Percentiles rank a stretch among this genome's conserved stretches.
phyloP scores from a whole-genome alignment of 2,888 invertebrate species.

The Periphyllus acericola region DNA sequence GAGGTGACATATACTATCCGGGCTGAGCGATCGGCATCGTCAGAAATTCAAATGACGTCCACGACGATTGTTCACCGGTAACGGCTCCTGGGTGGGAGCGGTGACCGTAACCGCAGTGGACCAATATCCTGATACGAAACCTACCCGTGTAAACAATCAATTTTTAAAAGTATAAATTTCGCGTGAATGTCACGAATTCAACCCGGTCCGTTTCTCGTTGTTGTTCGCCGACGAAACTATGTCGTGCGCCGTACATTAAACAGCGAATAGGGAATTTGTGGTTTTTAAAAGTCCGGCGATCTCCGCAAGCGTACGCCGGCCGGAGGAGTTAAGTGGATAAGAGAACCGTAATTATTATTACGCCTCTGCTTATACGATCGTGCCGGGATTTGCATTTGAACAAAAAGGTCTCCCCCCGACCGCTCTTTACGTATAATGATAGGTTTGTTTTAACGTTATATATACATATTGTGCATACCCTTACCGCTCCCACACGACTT shows the following conservation, averaged over 20 bases:
- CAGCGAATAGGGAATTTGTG: not conserved
- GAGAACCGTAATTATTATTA: slow-evolving; percentile 28
- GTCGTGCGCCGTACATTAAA: not conserved
- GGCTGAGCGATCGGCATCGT: too few species aligned
- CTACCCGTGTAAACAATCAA: not conserved
- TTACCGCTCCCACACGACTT: not conserved
- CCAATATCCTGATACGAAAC: not conserved
- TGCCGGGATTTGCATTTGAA: not conserved
- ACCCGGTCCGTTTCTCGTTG: not conserved
- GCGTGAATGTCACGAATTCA: not conserved
- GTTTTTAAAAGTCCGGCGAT: not conserved
- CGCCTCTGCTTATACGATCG: not conserved
- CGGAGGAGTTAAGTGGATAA: slow-evolving; percentile 8
- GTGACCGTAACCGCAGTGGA: not conserved
- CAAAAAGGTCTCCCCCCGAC: not conserved
- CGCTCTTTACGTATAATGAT: not conserved
- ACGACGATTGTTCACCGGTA: too few species aligned
- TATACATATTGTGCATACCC: not conserved
- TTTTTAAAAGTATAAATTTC: not conserved
- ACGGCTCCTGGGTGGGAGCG: too few species aligned
- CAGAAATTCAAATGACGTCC: too few species aligned
- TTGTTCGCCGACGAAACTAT: not conserved
- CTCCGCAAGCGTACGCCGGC: not conserved
- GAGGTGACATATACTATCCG: too few species aligned
- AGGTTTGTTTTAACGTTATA: not conserved